Conservation (phyloP, 2,888 invertebrate genomes). For the Portevinia maculata region DNA sequence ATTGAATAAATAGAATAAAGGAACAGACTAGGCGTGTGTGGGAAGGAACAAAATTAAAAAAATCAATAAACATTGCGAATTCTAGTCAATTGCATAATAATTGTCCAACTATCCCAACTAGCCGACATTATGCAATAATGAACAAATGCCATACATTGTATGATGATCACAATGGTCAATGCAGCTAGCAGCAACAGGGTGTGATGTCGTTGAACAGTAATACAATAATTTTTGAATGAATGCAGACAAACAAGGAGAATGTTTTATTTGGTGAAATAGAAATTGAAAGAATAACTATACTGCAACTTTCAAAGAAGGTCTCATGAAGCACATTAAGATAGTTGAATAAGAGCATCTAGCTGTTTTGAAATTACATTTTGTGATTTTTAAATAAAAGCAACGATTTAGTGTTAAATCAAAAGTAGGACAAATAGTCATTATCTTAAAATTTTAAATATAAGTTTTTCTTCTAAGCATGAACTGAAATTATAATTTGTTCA, state of each 20-base stretch:
- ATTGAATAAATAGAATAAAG: slow-evolving; percentile 23
- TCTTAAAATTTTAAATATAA: no score
- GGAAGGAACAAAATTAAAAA: background rate
- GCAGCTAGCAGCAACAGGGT: slow-evolving; percentile 19
- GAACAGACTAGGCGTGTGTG: background rate
- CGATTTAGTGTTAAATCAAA: no score
- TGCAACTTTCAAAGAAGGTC: background rate
- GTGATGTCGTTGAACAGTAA: slow-evolving; percentile 10
- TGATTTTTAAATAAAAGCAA: no score
- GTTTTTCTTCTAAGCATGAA: no score
- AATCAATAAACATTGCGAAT: slow-evolving; percentile 24
- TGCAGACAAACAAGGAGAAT: slow-evolving; percentile 8
- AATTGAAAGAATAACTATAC: slow-evolving; percentile 25
- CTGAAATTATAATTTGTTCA: no score
- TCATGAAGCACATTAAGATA: no score
- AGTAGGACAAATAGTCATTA: no score
- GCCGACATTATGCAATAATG: slow-evolving; percentile 22
- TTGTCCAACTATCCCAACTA: slow-evolving; percentile 25
- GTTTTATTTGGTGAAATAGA: background rate
- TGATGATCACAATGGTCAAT: background rate
- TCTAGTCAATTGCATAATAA: slow-evolving; percentile 56
- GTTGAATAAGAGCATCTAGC: no score
- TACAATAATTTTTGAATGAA: slow-evolving; percentile 3
- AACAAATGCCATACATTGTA: slow-evolving; percentile 50
- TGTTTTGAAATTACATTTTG: no score